These are phyloP conservation scores for Spheniscus mendiculus DNA, from an alignment of 2,113 vertebrate species.

Conservation along the genomic window DNA sequence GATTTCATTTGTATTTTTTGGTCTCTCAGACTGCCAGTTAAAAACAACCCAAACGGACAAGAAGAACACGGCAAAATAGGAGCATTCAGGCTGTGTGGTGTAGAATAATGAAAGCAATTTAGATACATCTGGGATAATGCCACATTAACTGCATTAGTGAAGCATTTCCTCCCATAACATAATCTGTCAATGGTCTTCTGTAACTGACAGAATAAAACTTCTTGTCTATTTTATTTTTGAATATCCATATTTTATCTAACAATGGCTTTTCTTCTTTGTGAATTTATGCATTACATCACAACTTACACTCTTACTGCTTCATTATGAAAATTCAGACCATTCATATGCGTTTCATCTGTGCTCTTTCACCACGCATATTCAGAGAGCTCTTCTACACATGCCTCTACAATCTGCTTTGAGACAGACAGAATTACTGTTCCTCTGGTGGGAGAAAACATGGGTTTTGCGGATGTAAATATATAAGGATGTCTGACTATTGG, in stretches of 20 bases:
- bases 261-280: not conserved
- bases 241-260: not conserved
- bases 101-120: slow-evolving; percentile 56
- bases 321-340: not conserved
- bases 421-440: not conserved
- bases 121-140: slow-evolving; percentile 34
- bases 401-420: not conserved
- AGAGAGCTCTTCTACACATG: not conserved
- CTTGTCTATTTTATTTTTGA: slow-evolving; percentile 5
- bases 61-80: not conserved
- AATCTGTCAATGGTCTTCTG: not conserved
- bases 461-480: not conserved
- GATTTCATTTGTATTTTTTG: not conserved
- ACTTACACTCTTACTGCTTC: not conserved
- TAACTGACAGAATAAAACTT: not conserved
- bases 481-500: not conserved
- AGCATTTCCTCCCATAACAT: not conserved
- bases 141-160: slow-evolving; percentile 36
- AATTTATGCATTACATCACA: not conserved
- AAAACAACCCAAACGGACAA: not conserved
- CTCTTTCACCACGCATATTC: not conserved
- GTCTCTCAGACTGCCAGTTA: not conserved
- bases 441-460: not conserved
- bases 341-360: not conserved
- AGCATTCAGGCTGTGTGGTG: not conserved